Percentiles rank a stretch among this genome's conserved stretches.
Conservation (phyloP, 2,888 invertebrate species). For the Orgyia antiqua region DNA sequence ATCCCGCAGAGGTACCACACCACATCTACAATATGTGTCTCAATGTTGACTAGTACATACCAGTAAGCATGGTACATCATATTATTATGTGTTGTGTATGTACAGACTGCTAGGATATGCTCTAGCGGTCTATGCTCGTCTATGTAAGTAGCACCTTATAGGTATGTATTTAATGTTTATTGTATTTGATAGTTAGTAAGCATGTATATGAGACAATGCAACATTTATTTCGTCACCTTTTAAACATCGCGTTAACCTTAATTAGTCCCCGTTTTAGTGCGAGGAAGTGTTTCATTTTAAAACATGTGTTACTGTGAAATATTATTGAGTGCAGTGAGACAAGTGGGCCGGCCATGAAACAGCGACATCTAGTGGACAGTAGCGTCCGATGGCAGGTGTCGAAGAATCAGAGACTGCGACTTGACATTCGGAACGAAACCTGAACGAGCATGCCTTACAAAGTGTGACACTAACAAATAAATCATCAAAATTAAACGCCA, state of each 20-base stretch:
- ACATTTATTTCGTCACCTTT: constrained; percentile 31
- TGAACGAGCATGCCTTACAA: constrained; percentile 46
- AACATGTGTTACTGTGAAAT: constrained; percentile 54
- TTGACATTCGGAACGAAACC: constrained; percentile 72
- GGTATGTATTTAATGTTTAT: constrained; percentile 36
- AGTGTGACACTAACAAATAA: constrained; percentile 23
- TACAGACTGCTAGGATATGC: constrained; percentile 20
- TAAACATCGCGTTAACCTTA: constrained; percentile 14
- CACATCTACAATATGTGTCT: constrained; percentile 22
- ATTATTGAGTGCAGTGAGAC: constrained; percentile 63
- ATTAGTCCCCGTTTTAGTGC: constrained; percentile 25
- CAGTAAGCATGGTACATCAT: constrained; percentile 39
- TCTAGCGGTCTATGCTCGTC: constrained; percentile 23
- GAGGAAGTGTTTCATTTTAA: no score
- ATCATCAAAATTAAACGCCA: constrained; percentile 60
- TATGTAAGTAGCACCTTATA: constrained; percentile 17
- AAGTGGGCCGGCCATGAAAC: constrained; percentile 76
- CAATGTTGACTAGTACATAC: constrained; percentile 26
- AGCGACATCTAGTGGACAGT: constrained; percentile 53
- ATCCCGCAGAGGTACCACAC: constrained; percentile 64
- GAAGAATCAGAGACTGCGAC: constrained; percentile 71
- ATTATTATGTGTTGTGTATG: constrained; percentile 26
- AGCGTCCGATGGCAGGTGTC: constrained; percentile 70
- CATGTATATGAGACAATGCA: constrained; percentile 69
- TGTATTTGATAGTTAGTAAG: constrained; percentile 35